Base-by-base conservation (phyloP, 2,113 vertebrate species). In the Pachypanchax playfairii region DNA sequence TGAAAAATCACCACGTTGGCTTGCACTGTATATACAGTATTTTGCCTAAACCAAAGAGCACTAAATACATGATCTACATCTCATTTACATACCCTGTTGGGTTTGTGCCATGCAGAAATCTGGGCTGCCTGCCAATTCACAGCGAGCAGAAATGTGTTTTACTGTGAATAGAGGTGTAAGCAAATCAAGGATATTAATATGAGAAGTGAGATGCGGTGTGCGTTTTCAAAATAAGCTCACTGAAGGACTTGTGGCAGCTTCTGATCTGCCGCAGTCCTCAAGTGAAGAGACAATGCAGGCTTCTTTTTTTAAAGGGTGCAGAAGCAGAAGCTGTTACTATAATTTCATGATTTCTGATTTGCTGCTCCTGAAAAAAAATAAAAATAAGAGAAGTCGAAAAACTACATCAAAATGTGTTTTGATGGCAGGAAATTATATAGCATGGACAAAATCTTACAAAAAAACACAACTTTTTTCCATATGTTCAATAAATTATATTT, bases 61-160 rank as follows among this genome's bases (percentile, higher is more conserved):
- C 41, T 61, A 55, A 79, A 80, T 70, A 55, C 51, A 71, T 66
- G 65, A 70, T 67, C 65, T 21, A 13, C 51, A 68, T 62, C 65
- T 83, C 70, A 80, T 83, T 80, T 80, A 59, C 84, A 84, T 87
- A 68, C 67, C 66, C 18, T 50, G 80, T 84, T 83, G 73, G 70
- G 69, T 70, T 61, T 64, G 18, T 72, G 77, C 65, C 72, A 83
- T 51, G 75, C 52, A 85, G 61, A 50, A 54, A 72, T 55, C 61
- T 68, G 59, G 79, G 84, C 75, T 53, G 56, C 24, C 26, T 79
- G 85, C 88, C 83, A 90, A 48, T 70, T 85, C 66, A 50, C 21
- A 64, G 70, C 53, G 31, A 77, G 71, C 26, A 46, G 44, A 77
- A 80, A 80, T 75, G 36, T 59, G 59, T 66, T 77, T 75, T 55